These are phyloP conservation scores for Hirtodrosophila trivittata DNA, from an alignment of 2,888 invertebrate genomes.

Conservation along the genomic window DNA sequence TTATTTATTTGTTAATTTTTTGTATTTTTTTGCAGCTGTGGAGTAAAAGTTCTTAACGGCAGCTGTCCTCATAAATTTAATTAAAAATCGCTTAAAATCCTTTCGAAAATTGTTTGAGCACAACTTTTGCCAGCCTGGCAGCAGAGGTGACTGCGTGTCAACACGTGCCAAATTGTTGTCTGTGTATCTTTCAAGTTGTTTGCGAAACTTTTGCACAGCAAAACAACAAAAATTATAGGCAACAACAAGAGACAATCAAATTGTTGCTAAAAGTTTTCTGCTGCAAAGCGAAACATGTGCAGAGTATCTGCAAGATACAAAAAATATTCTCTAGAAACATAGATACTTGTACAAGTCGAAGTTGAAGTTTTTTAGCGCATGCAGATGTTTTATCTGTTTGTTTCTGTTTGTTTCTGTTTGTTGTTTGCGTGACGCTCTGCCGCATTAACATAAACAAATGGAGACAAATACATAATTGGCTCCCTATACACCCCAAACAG, in stretches of 20 bases:
- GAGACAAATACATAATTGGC: slow-evolving; percentile 72
- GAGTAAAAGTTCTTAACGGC: slow-evolving; percentile 51
- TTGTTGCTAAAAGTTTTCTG: slow-evolving; percentile 42
- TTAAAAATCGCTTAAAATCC: slow-evolving; percentile 76
- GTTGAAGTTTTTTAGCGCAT: slow-evolving; percentile 58
- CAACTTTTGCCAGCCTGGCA: slow-evolving; percentile 34
- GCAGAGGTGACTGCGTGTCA: slow-evolving; percentile 69
- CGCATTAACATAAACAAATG: slow-evolving; percentile 73
- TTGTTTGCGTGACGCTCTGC: slow-evolving; percentile 44
- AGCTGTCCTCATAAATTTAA: slow-evolving; percentile 74
- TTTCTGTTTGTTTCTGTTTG: slow-evolving; percentile 17
- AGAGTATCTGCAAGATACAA: slow-evolving; percentile 70
- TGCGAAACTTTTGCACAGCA: slow-evolving; percentile 42
- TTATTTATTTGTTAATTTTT: slow-evolving; percentile 7
- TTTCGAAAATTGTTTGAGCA: slow-evolving; percentile 50
- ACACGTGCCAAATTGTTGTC: slow-evolving; percentile 65
- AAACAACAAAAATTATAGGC: slow-evolving; percentile 24
- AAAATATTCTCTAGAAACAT: slow-evolving; percentile 24
- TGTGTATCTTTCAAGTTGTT: slow-evolving; percentile 32
- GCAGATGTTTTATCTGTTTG: slow-evolving; percentile 56
- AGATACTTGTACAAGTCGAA: slow-evolving; percentile 38
- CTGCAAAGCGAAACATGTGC: slow-evolving; percentile 49
- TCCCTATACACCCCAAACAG: slow-evolving; percentile 20
- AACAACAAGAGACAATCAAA: slow-evolving; percentile 39
- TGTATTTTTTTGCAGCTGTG: slow-evolving; percentile 23